These are phyloP conservation scores for Folsomia manolachei DNA, from an alignment of 2,888 invertebrate genomes.

Conservation along the genomic window DNA sequence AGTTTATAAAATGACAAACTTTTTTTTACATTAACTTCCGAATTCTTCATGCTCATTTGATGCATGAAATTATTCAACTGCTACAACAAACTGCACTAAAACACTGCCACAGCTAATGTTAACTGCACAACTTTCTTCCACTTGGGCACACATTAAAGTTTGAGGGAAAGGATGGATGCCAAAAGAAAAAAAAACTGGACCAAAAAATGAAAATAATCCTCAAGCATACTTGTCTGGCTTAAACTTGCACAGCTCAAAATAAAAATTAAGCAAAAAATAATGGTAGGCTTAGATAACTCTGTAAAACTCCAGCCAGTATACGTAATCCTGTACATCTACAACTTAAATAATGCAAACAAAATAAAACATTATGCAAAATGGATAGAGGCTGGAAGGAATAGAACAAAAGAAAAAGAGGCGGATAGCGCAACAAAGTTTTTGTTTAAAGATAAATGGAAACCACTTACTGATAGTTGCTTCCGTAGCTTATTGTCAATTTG, in stretches of 20 bases:
- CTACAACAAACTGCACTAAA: background rate
- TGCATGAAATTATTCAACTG: constrained; percentile 9
- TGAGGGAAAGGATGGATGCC: too few relatives aligned
- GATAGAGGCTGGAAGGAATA: background rate
- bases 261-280: background rate
- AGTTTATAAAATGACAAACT: too few relatives aligned
- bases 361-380: background rate
- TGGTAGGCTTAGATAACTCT: background rate
- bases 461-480: constrained; percentile 32
- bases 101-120: background rate
- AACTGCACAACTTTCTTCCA: too few relatives aligned
- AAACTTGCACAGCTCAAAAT: background rate
- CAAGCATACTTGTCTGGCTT: too few relatives aligned
- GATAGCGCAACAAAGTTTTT: background rate
- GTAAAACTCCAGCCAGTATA: background rate
- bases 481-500: constrained; percentile 35
- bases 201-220: background rate
- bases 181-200: background rate
- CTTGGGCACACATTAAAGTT: too few relatives aligned
- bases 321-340: too few relatives aligned
- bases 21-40: background rate
- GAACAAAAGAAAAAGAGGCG: background rate
- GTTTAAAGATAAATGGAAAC: background rate
- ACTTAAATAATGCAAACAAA: too few relatives aligned
- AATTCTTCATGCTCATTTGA: background rate